These are phyloP conservation scores for Phragmatobia fuliginosa DNA, from an alignment of 2,888 invertebrate genomes.

Conservation along the genomic window DNA sequence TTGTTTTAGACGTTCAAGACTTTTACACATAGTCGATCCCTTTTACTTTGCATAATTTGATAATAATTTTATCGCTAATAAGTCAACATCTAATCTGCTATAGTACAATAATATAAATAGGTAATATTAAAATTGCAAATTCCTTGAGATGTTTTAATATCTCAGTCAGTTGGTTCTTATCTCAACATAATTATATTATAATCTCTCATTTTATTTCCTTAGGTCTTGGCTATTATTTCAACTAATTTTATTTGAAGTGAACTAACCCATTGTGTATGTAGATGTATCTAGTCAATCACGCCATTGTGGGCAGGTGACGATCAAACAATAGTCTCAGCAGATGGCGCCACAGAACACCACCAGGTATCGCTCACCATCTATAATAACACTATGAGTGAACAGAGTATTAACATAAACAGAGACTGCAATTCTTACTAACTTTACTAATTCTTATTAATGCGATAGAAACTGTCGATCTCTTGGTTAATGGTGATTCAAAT, in stretches of 20 bases:
- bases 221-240: neutral
- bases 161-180: neutral
- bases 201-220: neutral
- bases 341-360: slow-evolving; percentile 79
- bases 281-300: slow-evolving; percentile 20
- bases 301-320: slow-evolving; percentile 46
- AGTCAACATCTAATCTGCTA: too few relatives aligned
- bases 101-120: too few relatives aligned
- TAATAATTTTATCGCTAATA: too few relatives aligned
- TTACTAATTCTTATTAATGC: too few relatives aligned
- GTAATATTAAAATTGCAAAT: neutral
- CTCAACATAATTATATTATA: neutral
- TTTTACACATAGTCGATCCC: too few relatives aligned
- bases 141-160: neutral
- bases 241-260: neutral
- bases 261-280: slow-evolving; percentile 1
- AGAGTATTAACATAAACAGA: slow-evolving; percentile 55
- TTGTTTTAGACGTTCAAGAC: too few relatives aligned
- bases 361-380: slow-evolving; percentile 80
- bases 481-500: too few relatives aligned
- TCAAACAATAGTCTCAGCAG: slow-evolving; percentile 57
- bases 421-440: too few relatives aligned
- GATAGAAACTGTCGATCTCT: too few relatives aligned
- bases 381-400: slow-evolving; percentile 61
- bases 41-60: too few relatives aligned